Conservation (phyloP, 2,113 vertebrate species). For the Mormyrus lacerda region DNA sequence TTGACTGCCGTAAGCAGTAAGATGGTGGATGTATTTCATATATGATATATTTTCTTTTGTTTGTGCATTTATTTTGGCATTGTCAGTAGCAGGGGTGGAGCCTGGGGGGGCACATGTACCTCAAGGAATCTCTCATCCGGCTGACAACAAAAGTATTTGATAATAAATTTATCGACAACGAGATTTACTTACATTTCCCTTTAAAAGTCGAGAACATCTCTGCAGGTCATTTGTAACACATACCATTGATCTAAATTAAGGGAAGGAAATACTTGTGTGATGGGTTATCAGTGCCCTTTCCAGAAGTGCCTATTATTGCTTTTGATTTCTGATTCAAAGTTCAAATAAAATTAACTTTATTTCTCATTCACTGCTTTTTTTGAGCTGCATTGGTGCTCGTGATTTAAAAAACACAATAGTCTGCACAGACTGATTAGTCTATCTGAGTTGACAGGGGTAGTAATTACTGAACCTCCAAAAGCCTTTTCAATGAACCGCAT, state of each 20-base stretch:
- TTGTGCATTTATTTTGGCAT: background rate
- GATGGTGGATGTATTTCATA: background rate
- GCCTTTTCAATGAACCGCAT: background rate
- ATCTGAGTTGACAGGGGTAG: background rate
- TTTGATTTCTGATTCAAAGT: background rate
- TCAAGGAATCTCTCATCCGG: background rate
- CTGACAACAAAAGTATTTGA: background rate
- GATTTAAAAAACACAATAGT: background rate
- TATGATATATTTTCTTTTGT: background rate
- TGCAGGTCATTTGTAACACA: background rate
- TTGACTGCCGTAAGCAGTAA: background rate
- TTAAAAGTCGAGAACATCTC: background rate
- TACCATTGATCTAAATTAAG: background rate
- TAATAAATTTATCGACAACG: background rate
- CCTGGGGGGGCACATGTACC: background rate
- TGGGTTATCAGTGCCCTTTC: background rate
- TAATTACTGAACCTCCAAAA: background rate
- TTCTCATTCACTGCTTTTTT: background rate
- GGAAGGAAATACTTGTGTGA: background rate
- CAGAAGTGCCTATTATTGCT: background rate
- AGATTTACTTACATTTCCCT: background rate
- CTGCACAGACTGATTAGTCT: background rate
- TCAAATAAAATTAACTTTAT: background rate
- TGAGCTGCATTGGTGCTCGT: background rate
- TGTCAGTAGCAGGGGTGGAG: background rate